Evolutionary conservation across 2,113 vertebrate genomes (phyloP), one percentile per base, ranked within the genome.

Genomic region (Crotalus viridis): DNA sequence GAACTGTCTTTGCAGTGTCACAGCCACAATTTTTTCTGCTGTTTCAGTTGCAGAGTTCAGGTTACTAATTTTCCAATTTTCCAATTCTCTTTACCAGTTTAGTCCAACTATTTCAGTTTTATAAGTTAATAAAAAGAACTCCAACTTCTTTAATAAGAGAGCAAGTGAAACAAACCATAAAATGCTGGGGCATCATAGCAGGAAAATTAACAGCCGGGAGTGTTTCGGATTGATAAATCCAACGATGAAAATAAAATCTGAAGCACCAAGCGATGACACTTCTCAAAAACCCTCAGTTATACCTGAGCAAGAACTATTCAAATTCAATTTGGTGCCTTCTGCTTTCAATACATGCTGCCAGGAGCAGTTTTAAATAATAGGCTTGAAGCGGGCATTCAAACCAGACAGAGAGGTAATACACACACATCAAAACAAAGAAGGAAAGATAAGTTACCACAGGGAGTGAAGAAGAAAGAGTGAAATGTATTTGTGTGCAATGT

Each of bases 61-160:
- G 94, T 97, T 95, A 96, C 93, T 43, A 89, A 89, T 88, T 96
- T 97, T 96, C 94, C 94, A 89, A 89, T 88, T 96, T 97, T 96
- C 94, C 94, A 97, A 89, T 28, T 94, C 59, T 93, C 96, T 94
- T 95, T 89, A 93, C 93, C 93, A 94, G 56, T 91, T 91, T 90
- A 89, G 93, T 96, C 92, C 90, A 96, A 9, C 51, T 96, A 93
- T 93, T 33, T 90, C 94, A 90, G 2, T 94, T 97, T 97, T 97
- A 94, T 96, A 96, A 95, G 93, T 95, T 95, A 97, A 95, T 96
- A 96, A 97, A 96, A 81, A 96, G 81, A 94, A 91, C 94, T 94
- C 87, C 2, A 85, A 51, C n/a, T 81, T 90, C 95, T 97, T 96
- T 96, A 96, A 89, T 94, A 95, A 92, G 88, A 33, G 91, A 94